Percentiles rank a stretch among this genome's conserved stretches.
Conservation (phyloP, 2,888 invertebrate species). For the Lasioglossum figueresi region DNA sequence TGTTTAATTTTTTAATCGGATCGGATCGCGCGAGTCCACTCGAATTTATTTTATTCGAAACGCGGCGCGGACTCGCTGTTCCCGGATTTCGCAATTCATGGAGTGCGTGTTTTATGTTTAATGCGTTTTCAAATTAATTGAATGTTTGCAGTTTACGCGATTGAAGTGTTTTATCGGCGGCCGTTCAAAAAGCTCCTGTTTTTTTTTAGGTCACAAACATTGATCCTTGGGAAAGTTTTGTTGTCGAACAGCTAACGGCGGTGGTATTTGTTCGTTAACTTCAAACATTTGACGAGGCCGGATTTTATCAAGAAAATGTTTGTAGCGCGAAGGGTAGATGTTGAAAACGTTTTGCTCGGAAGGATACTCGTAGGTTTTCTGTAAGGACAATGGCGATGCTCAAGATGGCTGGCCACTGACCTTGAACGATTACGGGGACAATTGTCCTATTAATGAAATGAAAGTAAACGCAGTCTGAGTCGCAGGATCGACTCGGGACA, state of each 20-base stretch:
- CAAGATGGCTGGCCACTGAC: too few species aligned
- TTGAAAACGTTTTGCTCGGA: too few species aligned
- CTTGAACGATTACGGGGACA: background rate
- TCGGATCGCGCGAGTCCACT: background rate
- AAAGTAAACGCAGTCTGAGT: conserved; percentile 17
- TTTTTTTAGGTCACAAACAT: background rate
- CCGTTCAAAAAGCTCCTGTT: background rate
- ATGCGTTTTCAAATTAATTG: background rate
- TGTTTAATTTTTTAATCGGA: conserved; percentile 6
- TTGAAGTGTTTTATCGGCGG: background rate
- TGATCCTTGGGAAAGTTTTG: background rate
- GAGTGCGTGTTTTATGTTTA: background rate
- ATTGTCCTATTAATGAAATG: too few species aligned
- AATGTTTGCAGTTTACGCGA: background rate
- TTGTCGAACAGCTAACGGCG: background rate
- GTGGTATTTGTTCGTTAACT: background rate
- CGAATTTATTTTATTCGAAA: conserved; percentile 1
- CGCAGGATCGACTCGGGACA: conserved; percentile 42
- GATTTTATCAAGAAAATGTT: background rate
- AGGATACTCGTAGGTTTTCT: too few species aligned
- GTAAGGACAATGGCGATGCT: too few species aligned
- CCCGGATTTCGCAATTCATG: background rate
- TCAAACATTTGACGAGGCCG: background rate
- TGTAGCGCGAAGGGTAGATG: too few species aligned
- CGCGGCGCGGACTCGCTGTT: background rate